Evolutionary conservation across 1,140 invertebrate genomes (phyloP), one percentile per base, ranked within the genome.

Genomic region (Drosophila lacertosa): DNA sequence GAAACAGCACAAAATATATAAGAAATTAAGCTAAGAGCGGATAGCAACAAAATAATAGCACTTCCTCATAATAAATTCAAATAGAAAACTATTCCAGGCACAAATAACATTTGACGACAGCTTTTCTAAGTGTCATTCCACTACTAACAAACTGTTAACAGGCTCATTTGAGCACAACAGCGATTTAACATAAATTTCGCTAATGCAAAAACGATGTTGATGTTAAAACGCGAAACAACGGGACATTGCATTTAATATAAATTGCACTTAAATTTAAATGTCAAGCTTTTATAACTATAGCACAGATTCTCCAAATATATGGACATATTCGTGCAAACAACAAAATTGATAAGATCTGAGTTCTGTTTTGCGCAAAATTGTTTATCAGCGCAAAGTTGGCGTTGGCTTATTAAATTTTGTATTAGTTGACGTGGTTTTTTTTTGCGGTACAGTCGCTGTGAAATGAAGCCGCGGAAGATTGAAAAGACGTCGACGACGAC

Each of bases 391-490:
- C 16, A 10, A 7, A 39, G n/a, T 13, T 48, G 54, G 44, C 44
- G n/a, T 39, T 13, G 22, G 42, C 35, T 62, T 59, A 57, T 62
- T 54, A 58, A 59, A 81, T 48, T 57, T 55, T 35, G 59, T 45
- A 72, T 33, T 35, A 16, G 64, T 74, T 71, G 78, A 82, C 78
- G 78, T 81, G 78, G 68, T 72, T 39, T 10, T 55, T 44, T 29
- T 6, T n/a, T n/a, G n/a, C 18, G 20, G 7, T 18, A 10, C 29
- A 33, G 58, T 51, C n/a, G 13, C 6, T 53, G 13, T 5, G 45
- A n/a, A 10, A 54, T 33, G 69, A 53, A 57, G 44, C 37, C 50
- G 22, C 7, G 45, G 2, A 53, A 58, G 63, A 58, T 47, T 22
- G 13, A 51, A 22, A 39, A 51, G n/a, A 37, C 15, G 3, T 24